phyloP scores from a whole-genome alignment of 1,140 invertebrate species.

The Lucilia sericata region DNA sequence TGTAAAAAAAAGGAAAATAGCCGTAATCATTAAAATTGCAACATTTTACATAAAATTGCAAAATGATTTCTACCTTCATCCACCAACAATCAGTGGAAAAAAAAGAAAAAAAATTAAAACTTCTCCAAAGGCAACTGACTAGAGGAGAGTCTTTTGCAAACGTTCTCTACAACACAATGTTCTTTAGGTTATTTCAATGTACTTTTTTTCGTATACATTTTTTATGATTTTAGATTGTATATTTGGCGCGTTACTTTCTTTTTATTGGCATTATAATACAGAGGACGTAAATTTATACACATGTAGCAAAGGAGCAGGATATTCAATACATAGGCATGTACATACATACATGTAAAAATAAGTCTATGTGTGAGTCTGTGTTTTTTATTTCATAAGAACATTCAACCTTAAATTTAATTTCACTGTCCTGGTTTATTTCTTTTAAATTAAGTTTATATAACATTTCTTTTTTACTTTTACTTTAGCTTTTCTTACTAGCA shows the following conservation, averaged over 20 bases:
- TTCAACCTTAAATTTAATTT: slow-evolving; percentile 21
- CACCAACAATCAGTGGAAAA: background rate
- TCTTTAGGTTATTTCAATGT: background rate
- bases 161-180: background rate
- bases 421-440: slow-evolving; percentile 19
- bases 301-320: background rate
- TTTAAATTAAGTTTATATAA: slow-evolving; percentile 15
- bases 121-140: no score
- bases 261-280: slow-evolving; percentile 3
- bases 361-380: no score
- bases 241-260: slow-evolving; percentile 12
- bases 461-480: background rate
- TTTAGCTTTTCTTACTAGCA: background rate
- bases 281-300: background rate
- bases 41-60: slow-evolving; percentile 12
- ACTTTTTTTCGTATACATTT: background rate
- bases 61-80: slow-evolving; percentile 14
- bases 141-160: background rate
- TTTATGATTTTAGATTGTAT: slow-evolving; percentile 10
- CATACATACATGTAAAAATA: no score
- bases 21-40: slow-evolving; percentile 26
- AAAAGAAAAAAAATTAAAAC: no score
- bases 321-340: background rate
- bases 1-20: slow-evolving; percentile 1
- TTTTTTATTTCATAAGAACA: background rate